These are phyloP conservation scores for Melolontha melolontha DNA, from an alignment of 2,888 invertebrate genomes.

Conservation along the genomic window DNA sequence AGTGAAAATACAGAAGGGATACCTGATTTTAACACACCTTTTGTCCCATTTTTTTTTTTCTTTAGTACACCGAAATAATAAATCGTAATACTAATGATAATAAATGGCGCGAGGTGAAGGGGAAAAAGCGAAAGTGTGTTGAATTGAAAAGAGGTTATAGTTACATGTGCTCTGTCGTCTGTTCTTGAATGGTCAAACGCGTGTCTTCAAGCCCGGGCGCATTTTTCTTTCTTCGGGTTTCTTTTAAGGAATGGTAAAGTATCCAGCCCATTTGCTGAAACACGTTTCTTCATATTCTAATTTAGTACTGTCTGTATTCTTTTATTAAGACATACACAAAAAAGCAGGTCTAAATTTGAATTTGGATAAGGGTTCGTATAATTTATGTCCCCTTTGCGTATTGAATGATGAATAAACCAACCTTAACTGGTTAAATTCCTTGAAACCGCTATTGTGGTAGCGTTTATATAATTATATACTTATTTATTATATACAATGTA, in stretches of 20 bases:
- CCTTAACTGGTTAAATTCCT: too few species aligned
- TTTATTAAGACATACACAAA: neutral
- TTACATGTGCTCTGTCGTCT: constrained; percentile 8
- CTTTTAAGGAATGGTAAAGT: neutral
- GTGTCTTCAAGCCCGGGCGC: constrained; percentile 13
- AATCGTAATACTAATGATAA: constrained; percentile 1
- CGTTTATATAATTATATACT: too few species aligned
- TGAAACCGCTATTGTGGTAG: too few species aligned
- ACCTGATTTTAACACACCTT: constrained; percentile 26
- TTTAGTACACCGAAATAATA: constrained; percentile 24
- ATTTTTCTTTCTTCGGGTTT: neutral
- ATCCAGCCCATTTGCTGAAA: neutral
- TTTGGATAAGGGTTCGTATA: too few species aligned
- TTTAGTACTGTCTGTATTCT: constrained; percentile 10
- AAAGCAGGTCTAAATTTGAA: neutral
- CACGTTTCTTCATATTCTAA: constrained; percentile 22
- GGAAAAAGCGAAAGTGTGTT: constrained; percentile 23
- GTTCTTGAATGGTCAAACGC: constrained; percentile 15
- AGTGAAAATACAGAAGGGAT: constrained; percentile 39
- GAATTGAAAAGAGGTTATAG: constrained; percentile 21
- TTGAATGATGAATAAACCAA: too few species aligned
- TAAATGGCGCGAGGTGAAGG: neutral
- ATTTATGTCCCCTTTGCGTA: too few species aligned
- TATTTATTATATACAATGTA: too few species aligned
- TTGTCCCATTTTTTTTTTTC: neutral